These are phyloP conservation scores for Pterocles orientalis DNA, from an alignment of 2,113 vertebrate genomes.

Conservation along the genomic window DNA sequence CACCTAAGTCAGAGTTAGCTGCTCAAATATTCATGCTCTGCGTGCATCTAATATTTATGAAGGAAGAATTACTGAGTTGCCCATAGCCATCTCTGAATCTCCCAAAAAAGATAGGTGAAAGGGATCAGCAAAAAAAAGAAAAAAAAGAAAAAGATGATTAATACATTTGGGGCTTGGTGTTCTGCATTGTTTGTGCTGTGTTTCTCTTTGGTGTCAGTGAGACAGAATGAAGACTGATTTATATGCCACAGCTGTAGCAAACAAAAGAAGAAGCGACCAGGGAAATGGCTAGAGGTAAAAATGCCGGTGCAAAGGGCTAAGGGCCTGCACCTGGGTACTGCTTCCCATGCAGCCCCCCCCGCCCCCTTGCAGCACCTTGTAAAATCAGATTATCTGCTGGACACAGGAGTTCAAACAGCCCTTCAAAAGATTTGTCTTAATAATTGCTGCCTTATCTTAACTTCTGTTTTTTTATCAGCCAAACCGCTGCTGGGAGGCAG, in stretches of 20 bases:
- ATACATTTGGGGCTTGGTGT: slow-evolving; percentile 33
- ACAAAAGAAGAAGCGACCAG: slow-evolving; percentile 66
- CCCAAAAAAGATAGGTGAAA: slow-evolving; percentile 35
- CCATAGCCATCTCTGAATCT: slow-evolving; percentile 31
- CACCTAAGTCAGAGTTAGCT: slow-evolving; percentile 63
- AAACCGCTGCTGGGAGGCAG: slow-evolving; percentile 59
- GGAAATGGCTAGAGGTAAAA: slow-evolving; percentile 69
- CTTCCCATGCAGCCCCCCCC: neutral
- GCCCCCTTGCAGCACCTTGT: slow-evolving; percentile 37
- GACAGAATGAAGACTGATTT: slow-evolving; percentile 69
- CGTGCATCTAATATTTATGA: slow-evolving; percentile 67
- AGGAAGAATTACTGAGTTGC: slow-evolving; percentile 58
- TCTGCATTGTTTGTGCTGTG: slow-evolving; percentile 43
- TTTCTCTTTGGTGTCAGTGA: slow-evolving; percentile 62
- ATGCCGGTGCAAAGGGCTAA: slow-evolving; percentile 72
- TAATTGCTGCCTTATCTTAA: slow-evolving; percentile 70
- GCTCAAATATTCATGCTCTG: slow-evolving; percentile 66
- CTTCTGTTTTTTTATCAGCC: slow-evolving; percentile 62
- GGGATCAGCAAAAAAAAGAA: neutral
- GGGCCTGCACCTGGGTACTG: slow-evolving; percentile 79
- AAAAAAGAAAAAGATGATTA: neutral
- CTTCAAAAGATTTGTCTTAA: slow-evolving; percentile 74
- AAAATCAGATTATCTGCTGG: slow-evolving; percentile 74
- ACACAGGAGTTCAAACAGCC: slow-evolving; percentile 66
- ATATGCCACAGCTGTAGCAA: slow-evolving; percentile 69